phyloP scores from a whole-genome alignment of 2,113 vertebrate species.

The Oryzias javanicus region DNA sequence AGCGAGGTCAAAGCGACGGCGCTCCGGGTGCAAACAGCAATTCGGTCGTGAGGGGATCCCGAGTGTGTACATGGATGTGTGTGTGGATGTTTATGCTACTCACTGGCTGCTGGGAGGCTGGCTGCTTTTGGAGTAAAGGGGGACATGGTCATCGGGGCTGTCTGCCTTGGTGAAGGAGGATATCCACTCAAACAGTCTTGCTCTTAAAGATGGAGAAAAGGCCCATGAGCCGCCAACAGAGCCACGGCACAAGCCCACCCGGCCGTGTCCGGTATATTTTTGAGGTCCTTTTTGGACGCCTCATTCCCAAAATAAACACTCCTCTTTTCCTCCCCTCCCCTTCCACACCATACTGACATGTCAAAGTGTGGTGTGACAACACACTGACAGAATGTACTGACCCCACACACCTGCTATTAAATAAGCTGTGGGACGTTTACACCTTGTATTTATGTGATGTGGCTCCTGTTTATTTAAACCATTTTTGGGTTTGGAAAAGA shows the following conservation, averaged over 20 bases:
- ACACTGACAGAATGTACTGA: slow-evolving; percentile 21
- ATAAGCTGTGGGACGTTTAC: slow-evolving; percentile 36
- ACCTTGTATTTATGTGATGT: slow-evolving; percentile 41
- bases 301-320: too few species aligned
- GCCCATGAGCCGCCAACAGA: slow-evolving; percentile 51
- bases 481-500: slow-evolving; percentile 7
- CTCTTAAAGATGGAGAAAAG: slow-evolving; percentile 74
- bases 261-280: too few species aligned
- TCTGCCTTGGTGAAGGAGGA: slow-evolving; percentile 83
- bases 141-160: slow-evolving; percentile 76
- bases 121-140: slow-evolving; percentile 78
- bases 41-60: slow-evolving; percentile 21
- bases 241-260: slow-evolving; percentile 20
- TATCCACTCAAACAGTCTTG: slow-evolving; percentile 84
- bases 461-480: slow-evolving; percentile 13
- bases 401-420: slow-evolving; percentile 49
- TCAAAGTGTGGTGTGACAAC: slow-evolving; percentile 37
- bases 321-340: slow-evolving; percentile 7
- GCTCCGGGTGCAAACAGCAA: slow-evolving; percentile 16
- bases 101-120: slow-evolving; percentile 78
- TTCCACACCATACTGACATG: slow-evolving; percentile 20
- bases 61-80: slow-evolving; percentile 11
- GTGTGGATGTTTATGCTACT: slow-evolving; percentile 58
- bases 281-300: too few species aligned
- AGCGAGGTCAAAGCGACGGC: slow-evolving; percentile 25